Conservation (phyloP, 1,140 invertebrate species). For the Eurosta solidaginis region DNA sequence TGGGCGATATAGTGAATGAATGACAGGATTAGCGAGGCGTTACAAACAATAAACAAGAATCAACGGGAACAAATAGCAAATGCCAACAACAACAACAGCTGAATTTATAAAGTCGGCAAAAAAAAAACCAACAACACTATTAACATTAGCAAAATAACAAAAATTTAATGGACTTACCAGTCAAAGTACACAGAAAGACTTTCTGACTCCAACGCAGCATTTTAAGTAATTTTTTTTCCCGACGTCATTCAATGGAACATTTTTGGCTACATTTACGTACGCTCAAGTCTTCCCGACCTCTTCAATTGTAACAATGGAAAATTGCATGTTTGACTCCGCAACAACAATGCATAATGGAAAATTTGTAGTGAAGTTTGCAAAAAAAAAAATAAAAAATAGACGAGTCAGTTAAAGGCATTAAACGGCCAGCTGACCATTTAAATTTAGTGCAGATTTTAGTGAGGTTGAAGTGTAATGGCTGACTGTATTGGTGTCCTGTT, state of each 20-base stretch:
- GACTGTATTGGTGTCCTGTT: not conserved
- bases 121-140: not conserved
- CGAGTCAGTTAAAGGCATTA: not conserved
- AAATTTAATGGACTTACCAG: not conserved
- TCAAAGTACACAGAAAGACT: conserved; percentile 4
- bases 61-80: conserved; percentile 13
- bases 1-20: conserved; percentile 9
- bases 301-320: not conserved
- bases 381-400: not conserved
- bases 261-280: not conserved
- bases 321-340: not conserved
- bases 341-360: not conserved
- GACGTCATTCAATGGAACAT: not conserved
- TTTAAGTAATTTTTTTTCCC: not conserved
- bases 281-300: not conserved
- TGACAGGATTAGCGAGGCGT: conserved; percentile 19
- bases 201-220: conserved; percentile 1
- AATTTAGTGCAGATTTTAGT: not conserved
- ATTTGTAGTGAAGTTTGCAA: not conserved
- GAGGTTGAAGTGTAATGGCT: not conserved
- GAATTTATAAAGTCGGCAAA: no score
- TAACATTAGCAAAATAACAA: not conserved
- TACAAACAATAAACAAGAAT: conserved; percentile 22
- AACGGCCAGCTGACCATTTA: not conserved
- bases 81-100: not conserved